These are phyloP conservation scores for Orthosia gracilis DNA, from an alignment of 2,888 invertebrate genomes.

Conservation along the genomic window DNA sequence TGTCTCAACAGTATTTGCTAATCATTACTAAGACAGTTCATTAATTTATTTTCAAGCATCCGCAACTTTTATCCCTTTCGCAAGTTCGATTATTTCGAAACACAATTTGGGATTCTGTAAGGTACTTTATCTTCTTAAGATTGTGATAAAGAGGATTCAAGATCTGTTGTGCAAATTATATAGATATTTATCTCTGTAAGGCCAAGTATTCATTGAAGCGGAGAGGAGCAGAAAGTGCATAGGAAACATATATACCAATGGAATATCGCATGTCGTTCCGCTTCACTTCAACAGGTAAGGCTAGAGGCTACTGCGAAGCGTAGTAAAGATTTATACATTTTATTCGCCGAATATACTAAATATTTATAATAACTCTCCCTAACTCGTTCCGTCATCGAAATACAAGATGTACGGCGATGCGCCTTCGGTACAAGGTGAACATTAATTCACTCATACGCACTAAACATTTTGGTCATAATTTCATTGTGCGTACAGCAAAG, in stretches of 20 bases:
- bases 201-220: neutral
- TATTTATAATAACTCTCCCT: too few species aligned
- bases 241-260: neutral
- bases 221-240: neutral
- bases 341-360: too few species aligned
- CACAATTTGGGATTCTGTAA: slow-evolving; percentile 51
- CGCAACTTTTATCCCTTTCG: slow-evolving; percentile 33
- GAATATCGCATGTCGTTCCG: neutral
- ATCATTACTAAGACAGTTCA: slow-evolving; percentile 48
- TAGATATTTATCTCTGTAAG: slow-evolving; percentile 35
- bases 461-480: too few species aligned
- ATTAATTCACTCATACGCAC: too few species aligned
- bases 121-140: slow-evolving; percentile 45
- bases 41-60: slow-evolving; percentile 54
- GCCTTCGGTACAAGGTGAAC: too few species aligned
- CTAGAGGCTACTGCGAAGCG: too few species aligned
- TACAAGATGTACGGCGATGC: too few species aligned
- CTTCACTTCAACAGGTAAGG: neutral
- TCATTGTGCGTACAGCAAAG: too few species aligned
- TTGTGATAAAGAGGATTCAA: slow-evolving; percentile 35
- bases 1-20: slow-evolving; percentile 33
- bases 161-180: slow-evolving; percentile 36
- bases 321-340: too few species aligned
- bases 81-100: slow-evolving; percentile 62
- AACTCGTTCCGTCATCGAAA: too few species aligned